Base-by-base conservation (phyloP, 2,113 vertebrate species). In the Otis tarda region DNA sequence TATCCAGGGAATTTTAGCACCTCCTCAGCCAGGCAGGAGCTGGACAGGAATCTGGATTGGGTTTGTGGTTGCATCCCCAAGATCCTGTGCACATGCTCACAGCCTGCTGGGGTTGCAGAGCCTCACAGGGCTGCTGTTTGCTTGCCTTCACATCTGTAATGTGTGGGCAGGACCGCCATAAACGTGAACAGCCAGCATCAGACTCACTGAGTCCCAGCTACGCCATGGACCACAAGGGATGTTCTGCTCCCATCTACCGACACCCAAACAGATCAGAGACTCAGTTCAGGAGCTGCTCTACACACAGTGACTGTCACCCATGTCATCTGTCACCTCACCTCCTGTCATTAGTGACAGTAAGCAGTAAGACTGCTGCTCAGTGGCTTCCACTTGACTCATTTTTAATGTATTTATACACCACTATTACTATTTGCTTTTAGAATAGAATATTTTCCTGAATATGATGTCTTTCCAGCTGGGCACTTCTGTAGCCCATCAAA, bases 221-320 rank as follows among this genome's bases (percentile, higher is more conserved):
- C 8, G 6, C 17, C 7, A 52, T 2, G 7, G 56, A 75, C 25
- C 22, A 41, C 16, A 70, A 15, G 21, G 30, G 45, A 86, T 71
- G 13, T 28, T 41, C 55, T 92, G n/a, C 28, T 87, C 24, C 56
- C 24, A 33, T 14, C 7, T 60, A 89, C 33, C 33, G 6, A 35
- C 24, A 41, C 6, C 17, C 2, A 1, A 68, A 17, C 4, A 82
- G 43, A 49, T 7, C 52, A 67, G 50, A 86, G 33, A 28, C 41
- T 25, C 0, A 1, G 37, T 49, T 84, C 2, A 0, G 41, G 52
- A 92, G 37, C 33, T 19, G 5, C 22, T 61, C 35, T 22, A 41
- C 18, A 19, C 50, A n/a, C 14, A 65, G 37, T 0, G 0, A 45
- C 37, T 57, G 37, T 30, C 64, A 89, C 16, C 17, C 6, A 0